Evolutionary conservation across 1,140 invertebrate species (phyloP).

Genomic region (Drosophila azteca): DNA sequence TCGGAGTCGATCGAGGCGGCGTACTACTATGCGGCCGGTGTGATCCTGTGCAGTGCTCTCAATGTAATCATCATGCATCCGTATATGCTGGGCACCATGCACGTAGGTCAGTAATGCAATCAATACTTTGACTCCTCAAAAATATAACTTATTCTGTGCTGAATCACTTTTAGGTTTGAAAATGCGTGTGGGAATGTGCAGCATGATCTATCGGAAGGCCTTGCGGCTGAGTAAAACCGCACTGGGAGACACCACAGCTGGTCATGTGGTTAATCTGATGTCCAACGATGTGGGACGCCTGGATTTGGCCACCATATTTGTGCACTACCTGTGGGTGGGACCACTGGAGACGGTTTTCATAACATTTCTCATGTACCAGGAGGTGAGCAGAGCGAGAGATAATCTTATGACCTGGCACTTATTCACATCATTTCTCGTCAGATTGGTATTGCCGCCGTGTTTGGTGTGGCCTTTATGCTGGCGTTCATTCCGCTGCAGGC

Average conservation of each 20-base stretch:
- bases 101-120: slow-evolving; percentile 85
- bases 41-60: slow-evolving; percentile 88
- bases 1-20: slow-evolving; percentile 85
- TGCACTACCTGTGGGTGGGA: slow-evolving; percentile 92
- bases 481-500: slow-evolving; percentile 94
- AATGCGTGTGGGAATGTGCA: slow-evolving; percentile 90
- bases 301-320: slow-evolving; percentile 88
- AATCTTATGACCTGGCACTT: background rate
- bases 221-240: slow-evolving; percentile 88
- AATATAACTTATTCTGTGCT: background rate
- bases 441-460: slow-evolving; percentile 90
- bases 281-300: slow-evolving; percentile 94
- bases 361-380: slow-evolving; percentile 89
- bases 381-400: slow-evolving; percentile 66
- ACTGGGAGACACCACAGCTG: slow-evolving; percentile 90
- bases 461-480: slow-evolving; percentile 91
- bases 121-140: background rate
- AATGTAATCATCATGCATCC: slow-evolving; percentile 90
- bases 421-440: slow-evolving; percentile 41
- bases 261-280: slow-evolving; percentile 95
- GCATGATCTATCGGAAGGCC: slow-evolving; percentile 92
- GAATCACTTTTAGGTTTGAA: slow-evolving; percentile 85
- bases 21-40: slow-evolving; percentile 87
- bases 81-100: slow-evolving; percentile 90
- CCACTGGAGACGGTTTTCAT: slow-evolving; percentile 91